Percentiles rank a stretch among this genome's conserved stretches.
Evolutionary conservation across 2,113 vertebrate species (phyloP).

Genomic region (Oophaga pumilio): DNA sequence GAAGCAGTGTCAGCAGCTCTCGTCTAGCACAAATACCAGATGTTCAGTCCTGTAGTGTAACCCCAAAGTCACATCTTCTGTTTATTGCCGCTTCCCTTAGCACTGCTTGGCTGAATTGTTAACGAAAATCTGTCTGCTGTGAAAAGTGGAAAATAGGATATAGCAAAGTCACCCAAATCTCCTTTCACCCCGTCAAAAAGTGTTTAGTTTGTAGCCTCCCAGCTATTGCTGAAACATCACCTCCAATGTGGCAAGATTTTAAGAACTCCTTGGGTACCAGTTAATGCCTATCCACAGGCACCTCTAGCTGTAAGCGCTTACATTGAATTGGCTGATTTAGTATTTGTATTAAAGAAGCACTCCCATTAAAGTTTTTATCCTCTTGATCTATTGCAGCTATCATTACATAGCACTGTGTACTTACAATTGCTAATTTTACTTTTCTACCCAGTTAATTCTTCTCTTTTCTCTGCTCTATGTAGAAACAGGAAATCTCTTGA

Average conservation of each 20-base stretch:
- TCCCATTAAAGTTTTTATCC: too few species aligned
- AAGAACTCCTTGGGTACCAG: not conserved
- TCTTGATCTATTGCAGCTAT: too few species aligned
- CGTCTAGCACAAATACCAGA: constrained; percentile 35
- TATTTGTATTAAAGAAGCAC: too few species aligned
- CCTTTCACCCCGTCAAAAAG: not conserved
- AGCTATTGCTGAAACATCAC: not conserved
- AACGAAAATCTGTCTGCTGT: constrained; percentile 19
- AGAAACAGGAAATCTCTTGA: too few species aligned
- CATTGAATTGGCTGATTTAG: too few species aligned
- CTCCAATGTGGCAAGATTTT: not conserved
- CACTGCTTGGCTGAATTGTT: constrained; percentile 17
- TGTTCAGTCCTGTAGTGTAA: constrained; percentile 36
- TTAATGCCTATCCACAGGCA: not conserved
- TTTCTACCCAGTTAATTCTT: too few species aligned
- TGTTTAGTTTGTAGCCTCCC: not conserved
- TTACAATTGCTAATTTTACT: too few species aligned
- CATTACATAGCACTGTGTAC: too few species aligned
- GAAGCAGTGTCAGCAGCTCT: constrained; percentile 48
- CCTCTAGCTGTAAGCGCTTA: not conserved
- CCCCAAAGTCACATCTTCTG: constrained; percentile 16
- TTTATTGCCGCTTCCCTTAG: constrained; percentile 20
- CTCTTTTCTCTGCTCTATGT: too few species aligned
- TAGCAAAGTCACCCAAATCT: not conserved
- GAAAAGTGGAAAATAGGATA: constrained; percentile 5